phyloP scores from a whole-genome alignment of 2,113 vertebrate species.

The Neofelis nebulosa region DNA sequence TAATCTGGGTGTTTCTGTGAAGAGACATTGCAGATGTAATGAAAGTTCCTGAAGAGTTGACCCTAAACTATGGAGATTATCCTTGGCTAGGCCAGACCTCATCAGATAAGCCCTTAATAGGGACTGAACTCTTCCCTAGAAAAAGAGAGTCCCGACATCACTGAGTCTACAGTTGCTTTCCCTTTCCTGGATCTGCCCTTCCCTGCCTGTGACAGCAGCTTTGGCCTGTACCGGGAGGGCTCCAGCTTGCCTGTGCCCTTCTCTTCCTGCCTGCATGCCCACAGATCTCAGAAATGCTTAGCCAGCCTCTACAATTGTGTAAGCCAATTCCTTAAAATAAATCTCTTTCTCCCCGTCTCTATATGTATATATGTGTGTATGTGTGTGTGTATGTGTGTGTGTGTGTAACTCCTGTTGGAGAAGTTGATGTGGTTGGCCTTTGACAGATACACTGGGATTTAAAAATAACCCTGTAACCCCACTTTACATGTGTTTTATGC shows the following conservation, averaged over 20 bases:
- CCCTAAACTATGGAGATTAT: background rate
- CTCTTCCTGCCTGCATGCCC: background rate
- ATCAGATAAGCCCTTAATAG: background rate
- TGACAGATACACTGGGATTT: background rate
- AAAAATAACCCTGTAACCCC: background rate
- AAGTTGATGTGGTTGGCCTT: background rate
- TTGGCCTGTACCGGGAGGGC: background rate
- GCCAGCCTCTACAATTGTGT: background rate
- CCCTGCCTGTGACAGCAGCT: background rate
- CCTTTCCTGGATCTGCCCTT: background rate
- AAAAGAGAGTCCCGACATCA: background rate
- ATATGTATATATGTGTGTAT: background rate
- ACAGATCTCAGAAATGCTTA: background rate
- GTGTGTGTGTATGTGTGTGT: background rate
- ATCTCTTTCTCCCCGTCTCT: background rate
- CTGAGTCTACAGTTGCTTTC: background rate
- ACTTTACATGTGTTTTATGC: background rate
- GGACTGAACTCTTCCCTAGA: background rate
- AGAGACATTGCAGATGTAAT: background rate
- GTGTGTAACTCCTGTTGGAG: background rate
- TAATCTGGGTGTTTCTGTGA: background rate
- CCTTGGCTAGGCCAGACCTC: background rate
- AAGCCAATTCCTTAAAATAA: background rate
- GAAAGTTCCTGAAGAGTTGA: background rate
- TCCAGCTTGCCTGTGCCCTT: background rate